phyloP scores from a whole-genome alignment of 2,888 invertebrate genomes.

The Morpho helenor region DNA sequence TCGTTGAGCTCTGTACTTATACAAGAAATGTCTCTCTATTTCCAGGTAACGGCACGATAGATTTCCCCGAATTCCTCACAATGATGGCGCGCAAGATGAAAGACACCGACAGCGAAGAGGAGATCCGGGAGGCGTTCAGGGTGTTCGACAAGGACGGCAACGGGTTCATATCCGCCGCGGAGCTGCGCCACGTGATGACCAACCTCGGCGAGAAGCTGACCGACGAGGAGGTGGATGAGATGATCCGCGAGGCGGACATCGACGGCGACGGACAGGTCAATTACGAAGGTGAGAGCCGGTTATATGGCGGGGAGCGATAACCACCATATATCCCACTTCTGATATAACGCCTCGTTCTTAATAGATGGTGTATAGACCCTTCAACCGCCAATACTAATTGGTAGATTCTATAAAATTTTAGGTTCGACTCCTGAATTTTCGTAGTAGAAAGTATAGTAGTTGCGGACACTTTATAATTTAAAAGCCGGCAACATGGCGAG shows the following conservation, averaged over 20 bases:
- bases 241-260: constrained; percentile 99
- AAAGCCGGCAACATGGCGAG: too few species aligned
- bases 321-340: too few species aligned
- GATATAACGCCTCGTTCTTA: too few species aligned
- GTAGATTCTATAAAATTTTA: too few species aligned
- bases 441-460: too few species aligned
- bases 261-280: constrained; percentile 99
- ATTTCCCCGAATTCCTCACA: constrained; percentile 99
- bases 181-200: constrained; percentile 99
- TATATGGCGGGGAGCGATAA: too few species aligned
- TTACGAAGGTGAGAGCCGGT: constrained; percentile 88
- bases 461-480: too few species aligned
- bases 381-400: too few species aligned
- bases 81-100: constrained; percentile 99
- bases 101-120: constrained; percentile 99
- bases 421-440: too few species aligned
- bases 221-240: constrained; percentile 99
- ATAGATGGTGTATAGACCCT: too few species aligned
- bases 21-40: constrained; percentile 23
- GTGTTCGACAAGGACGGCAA: constrained; percentile 99
- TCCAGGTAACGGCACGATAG: constrained; percentile 99
- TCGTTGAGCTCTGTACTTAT: background rate
- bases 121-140: constrained; percentile 99
- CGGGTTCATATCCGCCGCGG: constrained; percentile 98
- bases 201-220: constrained; percentile 99